A percentile compares a stretch with the other conserved stretches of the same genome.
Evolutionary conservation across 2,888 invertebrate genomes (phyloP).

Genomic region (Globia sparganii): DNA sequence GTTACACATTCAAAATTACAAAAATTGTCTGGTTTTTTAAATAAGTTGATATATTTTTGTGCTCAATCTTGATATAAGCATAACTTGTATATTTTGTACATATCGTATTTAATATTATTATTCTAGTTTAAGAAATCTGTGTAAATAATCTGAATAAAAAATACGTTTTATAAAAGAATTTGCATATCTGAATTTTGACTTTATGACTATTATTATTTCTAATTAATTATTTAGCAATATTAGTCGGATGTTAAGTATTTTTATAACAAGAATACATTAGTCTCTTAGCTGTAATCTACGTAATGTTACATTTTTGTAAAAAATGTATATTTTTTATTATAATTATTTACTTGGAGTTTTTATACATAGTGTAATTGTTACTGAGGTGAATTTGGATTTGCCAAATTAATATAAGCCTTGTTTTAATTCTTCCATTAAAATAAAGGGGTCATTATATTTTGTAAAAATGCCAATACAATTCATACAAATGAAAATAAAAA

Average conservation of each 20-base stretch:
- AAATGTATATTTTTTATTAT: constrained; percentile 89
- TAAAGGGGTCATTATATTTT: constrained; percentile 88
- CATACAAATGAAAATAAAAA: constrained; percentile 89
- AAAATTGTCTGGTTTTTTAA: constrained; percentile 57
- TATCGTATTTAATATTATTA: constrained; percentile 79
- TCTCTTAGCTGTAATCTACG: constrained; percentile 77
- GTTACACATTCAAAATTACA: constrained; percentile 35
- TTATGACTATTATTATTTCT: constrained; percentile 76
- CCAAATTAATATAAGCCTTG: constrained; percentile 89
- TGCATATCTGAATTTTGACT: constrained; percentile 84
- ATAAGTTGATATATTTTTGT: constrained; percentile 66
- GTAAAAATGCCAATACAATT: constrained; percentile 88
- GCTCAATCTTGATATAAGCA: constrained; percentile 68
- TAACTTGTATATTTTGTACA: constrained; percentile 85
- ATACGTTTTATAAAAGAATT: constrained; percentile 77
- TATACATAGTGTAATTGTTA: constrained; percentile 85
- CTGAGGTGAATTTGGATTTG: constrained; percentile 87
- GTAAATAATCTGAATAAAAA: constrained; percentile 86
- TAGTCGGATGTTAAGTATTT: constrained; percentile 84
- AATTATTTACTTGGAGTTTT: constrained; percentile 85
- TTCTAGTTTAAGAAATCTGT: constrained; percentile 72
- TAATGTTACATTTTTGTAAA: constrained; percentile 88
- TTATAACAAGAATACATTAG: constrained; percentile 81
- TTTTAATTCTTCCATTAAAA: constrained; percentile 88
- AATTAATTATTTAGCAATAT: constrained; percentile 82